Percentiles rank a stretch among this genome's conserved stretches.
Conservation (phyloP, 1,140 invertebrate genomes). For the Atopsyche davidsoni region DNA sequence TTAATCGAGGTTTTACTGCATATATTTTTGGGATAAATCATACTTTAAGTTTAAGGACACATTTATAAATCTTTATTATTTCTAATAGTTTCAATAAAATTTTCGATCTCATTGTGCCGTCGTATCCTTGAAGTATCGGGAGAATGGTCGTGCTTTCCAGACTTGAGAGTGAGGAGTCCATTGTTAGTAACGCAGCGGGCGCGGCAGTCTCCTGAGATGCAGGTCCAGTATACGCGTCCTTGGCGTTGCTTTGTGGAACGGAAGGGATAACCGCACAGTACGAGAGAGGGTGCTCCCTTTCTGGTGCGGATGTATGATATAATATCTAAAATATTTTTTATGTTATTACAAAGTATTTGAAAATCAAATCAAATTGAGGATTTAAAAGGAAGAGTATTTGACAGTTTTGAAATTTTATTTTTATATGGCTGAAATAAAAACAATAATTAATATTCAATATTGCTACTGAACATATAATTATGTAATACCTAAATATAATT, state of each 20-base stretch:
- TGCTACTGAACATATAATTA: no score
- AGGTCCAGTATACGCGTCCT: slow-evolving; percentile 20
- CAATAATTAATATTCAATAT: no score
- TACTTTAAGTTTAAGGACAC: no score
- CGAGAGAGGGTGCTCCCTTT: slow-evolving; percentile 17
- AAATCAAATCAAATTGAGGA: not conserved
- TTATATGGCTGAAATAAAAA: no score
- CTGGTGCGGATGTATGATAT: slow-evolving; percentile 21
- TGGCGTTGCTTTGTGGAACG: slow-evolving; percentile 13
- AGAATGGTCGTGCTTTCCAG: slow-evolving; percentile 15
- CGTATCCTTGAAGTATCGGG: slow-evolving; percentile 16
- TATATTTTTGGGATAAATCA: no score
- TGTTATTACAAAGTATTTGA: not conserved
- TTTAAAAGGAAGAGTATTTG: not conserved
- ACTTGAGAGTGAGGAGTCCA: slow-evolving; percentile 6
- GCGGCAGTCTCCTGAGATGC: slow-evolving; percentile 9
- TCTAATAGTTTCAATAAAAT: slow-evolving; percentile 22
- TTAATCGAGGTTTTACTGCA: no score
- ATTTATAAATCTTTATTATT: no score
- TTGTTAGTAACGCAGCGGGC: slow-evolving; percentile 16
- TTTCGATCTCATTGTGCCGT: slow-evolving; percentile 23
- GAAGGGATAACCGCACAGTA: slow-evolving; percentile 14
- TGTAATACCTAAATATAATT: not conserved
- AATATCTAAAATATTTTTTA: not conserved
- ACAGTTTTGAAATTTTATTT: not conserved